These are phyloP conservation scores for Acanthornis magna DNA, from an alignment of 2,797 vertebrate species.

Conservation along the genomic window DNA sequence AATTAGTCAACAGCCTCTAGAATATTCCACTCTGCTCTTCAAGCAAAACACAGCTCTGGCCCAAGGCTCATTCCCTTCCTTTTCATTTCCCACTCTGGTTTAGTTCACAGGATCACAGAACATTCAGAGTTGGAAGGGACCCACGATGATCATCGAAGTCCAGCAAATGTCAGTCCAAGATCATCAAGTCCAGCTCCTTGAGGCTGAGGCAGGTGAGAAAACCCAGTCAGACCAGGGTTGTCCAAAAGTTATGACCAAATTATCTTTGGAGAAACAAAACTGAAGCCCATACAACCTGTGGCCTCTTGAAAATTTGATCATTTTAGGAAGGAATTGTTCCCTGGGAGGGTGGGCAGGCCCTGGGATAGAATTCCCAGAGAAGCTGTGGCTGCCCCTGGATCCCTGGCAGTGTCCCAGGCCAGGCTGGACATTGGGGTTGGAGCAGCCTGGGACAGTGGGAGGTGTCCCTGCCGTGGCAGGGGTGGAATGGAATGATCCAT, in stretches of 20 bases:
- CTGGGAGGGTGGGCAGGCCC: rapidly evolving
- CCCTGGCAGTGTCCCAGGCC: neutral
- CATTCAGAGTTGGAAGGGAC: neutral
- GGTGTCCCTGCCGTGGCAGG: neutral
- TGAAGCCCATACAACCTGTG: neutral
- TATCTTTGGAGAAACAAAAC: neutral
- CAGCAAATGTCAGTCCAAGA: neutral
- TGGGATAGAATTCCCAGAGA: rapidly evolving
- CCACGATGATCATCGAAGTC: neutral
- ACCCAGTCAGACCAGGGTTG: neutral
- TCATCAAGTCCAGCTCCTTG: neutral
- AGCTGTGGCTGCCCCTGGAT: neutral
- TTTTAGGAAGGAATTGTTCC: neutral
- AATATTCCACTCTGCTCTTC: neutral
- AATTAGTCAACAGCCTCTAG: neutral
- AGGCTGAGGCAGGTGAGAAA: neutral
- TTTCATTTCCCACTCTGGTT: neutral
- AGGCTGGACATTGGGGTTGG: neutral
- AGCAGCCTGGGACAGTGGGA: neutral
- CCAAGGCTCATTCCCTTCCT: neutral
- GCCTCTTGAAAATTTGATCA: neutral
- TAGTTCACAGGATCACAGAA: neutral
- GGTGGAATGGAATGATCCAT: rapidly evolving
- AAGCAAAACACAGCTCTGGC: neutral
- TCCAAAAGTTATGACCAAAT: neutral